Percentiles rank a stretch among this genome's conserved stretches.
Conservation (phyloP, 2,797 vertebrate species). For the Brachymystax lenok region DNA sequence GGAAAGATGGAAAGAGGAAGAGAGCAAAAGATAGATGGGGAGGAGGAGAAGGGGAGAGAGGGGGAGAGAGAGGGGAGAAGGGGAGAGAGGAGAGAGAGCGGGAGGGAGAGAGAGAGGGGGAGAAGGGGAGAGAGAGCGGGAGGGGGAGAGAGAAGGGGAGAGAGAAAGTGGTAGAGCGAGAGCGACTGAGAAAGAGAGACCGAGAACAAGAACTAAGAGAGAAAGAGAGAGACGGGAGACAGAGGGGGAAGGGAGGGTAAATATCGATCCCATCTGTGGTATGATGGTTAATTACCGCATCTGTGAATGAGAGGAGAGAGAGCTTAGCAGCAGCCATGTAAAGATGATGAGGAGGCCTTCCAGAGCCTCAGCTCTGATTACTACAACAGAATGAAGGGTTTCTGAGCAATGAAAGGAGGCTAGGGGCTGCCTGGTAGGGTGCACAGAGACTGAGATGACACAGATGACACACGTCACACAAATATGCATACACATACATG, state of each 20-base stretch:
- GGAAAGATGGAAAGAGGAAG: constrained; percentile 57
- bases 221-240: constrained; percentile 33
- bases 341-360: constrained; percentile 86
- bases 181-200: constrained; percentile 46
- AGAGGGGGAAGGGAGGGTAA: constrained; percentile 58
- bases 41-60: constrained; percentile 55
- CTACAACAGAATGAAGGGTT: constrained; percentile 99
- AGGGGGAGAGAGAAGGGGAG: constrained; percentile 38
- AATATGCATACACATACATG: neutral
- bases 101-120: constrained; percentile 63
- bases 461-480: neutral
- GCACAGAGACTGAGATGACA: constrained; percentile 48
- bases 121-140: constrained; percentile 45
- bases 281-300: constrained; percentile 99
- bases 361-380: constrained; percentile 97
- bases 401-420: constrained; percentile 95
- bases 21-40: constrained; percentile 21
- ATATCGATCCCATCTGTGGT: constrained; percentile 99
- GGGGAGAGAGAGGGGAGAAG: constrained; percentile 20
- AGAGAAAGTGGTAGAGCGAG: constrained; percentile 30
- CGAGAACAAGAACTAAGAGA: constrained; percentile 31
- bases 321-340: neutral
- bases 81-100: constrained; percentile 53
- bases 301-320: constrained; percentile 90
- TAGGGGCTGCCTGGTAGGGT: constrained; percentile 90